Conservation (phyloP, 2,888 invertebrate genomes). For the Pandemis cinnamomeana region DNA sequence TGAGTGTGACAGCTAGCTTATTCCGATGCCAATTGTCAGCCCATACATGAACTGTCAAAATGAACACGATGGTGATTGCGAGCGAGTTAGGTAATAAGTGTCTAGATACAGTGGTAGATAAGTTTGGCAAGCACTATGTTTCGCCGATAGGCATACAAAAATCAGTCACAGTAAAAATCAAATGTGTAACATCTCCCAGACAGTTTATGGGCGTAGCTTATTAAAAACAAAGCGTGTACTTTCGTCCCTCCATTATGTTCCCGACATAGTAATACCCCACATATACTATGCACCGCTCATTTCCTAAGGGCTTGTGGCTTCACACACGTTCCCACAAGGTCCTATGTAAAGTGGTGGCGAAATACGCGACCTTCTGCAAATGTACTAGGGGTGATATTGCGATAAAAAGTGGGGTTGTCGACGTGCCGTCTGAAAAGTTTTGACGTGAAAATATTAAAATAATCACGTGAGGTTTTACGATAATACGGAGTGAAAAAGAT, state of each 20-base stretch:
- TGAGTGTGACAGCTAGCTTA: too few relatives aligned
- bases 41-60: too few relatives aligned
- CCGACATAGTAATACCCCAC: constrained; percentile 29
- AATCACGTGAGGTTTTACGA: constrained; percentile 13
- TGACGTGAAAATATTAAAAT: constrained; percentile 39
- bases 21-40: too few relatives aligned
- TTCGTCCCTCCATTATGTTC: constrained; percentile 7
- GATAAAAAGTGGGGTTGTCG: not conserved
- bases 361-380: not conserved
- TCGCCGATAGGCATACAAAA: too few relatives aligned
- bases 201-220: constrained; percentile 1
- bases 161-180: too few relatives aligned
- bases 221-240: constrained; percentile 28
- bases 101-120: too few relatives aligned
- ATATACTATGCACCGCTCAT: constrained; percentile 38
- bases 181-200: not conserved
- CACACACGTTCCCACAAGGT: not conserved
- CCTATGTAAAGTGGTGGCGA: not conserved
- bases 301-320: constrained; percentile 24
- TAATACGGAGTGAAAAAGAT: not conserved
- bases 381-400: not conserved
- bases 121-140: not conserved
- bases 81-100: too few relatives aligned
- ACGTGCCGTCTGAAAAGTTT: constrained; percentile 17
- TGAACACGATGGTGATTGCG: too few relatives aligned